Evolutionary conservation across 2,113 vertebrate species (phyloP), one percentile per base, ranked within the genome.

Genomic region (Ursus arctos): DNA sequence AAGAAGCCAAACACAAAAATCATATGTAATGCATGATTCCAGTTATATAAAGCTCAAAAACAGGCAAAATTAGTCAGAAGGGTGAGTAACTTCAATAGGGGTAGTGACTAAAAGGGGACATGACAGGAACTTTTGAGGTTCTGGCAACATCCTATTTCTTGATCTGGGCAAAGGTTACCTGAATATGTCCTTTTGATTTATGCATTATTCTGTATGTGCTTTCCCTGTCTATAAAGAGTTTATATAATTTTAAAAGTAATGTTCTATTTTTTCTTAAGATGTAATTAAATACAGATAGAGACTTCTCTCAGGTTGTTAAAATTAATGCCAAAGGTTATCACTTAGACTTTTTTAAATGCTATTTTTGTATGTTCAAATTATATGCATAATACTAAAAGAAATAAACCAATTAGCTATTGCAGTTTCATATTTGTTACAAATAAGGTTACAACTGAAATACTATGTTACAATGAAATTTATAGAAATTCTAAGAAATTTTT

Each of bases 341-440:
- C n/a, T 69, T 49, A 74, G 36, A 40, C 24, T 74, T 82, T 80
- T 69, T 57, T 74, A 65, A 55, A 79, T 71, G 40, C 16, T 33
- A 18, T 71, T 90, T 93, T 80, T 82, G 49, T 71, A 55, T 77
- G 24, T 87, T 94, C 83, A 91, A 83, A 81, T 91, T 91, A 81
- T 65, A 61, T 77, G 21, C 51, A 61, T 14, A 82, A 43, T 94
- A 77, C 77, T 40, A 94, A 79, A 59, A 91, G 59, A 95, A 96
- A 91, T 90, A 77, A 95, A 51, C 33, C 82, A 91, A 71, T 79
- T 76, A 71, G 10, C 21, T 61, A 47, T 31, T 88, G 22, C 43
- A 88, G 15, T 72, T 91, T 96, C 43, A 16, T 59, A 77, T 47
- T 49, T 80, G 59, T 94, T 67, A 82, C 22, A 69, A 76, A 59